Evolutionary conservation across 2,113 vertebrate species (phyloP), one percentile per base, ranked within the genome.

Genomic region (Platichthys stellatus): DNA sequence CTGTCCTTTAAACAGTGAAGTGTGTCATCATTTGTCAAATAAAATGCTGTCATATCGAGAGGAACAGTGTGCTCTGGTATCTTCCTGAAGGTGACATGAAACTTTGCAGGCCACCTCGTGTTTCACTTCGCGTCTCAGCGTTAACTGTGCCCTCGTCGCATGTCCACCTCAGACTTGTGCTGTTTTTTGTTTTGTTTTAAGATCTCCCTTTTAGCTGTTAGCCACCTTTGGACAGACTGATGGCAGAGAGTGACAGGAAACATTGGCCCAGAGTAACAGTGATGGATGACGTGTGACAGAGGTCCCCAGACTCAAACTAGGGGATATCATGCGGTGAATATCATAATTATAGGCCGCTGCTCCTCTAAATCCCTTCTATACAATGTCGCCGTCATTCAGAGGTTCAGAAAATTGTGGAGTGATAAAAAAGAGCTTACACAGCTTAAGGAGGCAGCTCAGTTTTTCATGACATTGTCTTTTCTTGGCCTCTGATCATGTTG

Each of bases 1-100:
- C 84, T 89, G 88, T 92, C 90, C 82, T 91, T 87, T 84, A 81
- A 88, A 90, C 83, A 88, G 85, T 93, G 77, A 88, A 66, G 77
- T 90, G 91, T 92, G 85, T 93, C 87, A 92, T 88, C 85, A 86
- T 90, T 92, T 92, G 89, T 87, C 78, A 80, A 93, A 93, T 94
- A 93, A 94, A 94, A 91, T 72, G 78, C 73, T 79, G 53, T 86
- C 82, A 86, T 72, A 63, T 71, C 63, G 57, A 84, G 61, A 74
- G 54, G 26, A 74, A 77, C 54, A 76, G 23, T 67, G 59, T 79
- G 58, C 43, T 51, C n/a, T 60, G 65, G 18, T 86, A 58, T 88
- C 60, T 81, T 78, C 60, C 24, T 45, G 40, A 67, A 73, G 40
- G 63, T 68, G 15, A 74, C 61, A 38, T 57, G 15, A 53, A 24